Evolutionary conservation across 2,113 vertebrate species (phyloP).

Genomic region (Mustelus asterias): DNA sequence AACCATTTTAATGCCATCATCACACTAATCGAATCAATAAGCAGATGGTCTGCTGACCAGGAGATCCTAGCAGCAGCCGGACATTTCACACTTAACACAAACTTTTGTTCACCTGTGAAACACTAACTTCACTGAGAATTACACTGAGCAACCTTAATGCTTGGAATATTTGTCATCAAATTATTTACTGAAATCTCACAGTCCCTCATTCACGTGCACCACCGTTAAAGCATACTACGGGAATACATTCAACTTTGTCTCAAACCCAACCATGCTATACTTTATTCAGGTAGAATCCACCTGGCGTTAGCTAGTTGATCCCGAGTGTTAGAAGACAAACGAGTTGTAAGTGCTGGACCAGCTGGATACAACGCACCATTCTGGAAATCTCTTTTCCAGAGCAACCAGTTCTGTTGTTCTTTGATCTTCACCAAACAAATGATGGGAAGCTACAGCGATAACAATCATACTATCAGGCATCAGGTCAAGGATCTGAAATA

Average conservation of each 20-base stretch:
- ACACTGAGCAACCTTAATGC: background rate
- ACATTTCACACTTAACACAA: background rate
- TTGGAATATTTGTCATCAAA: background rate
- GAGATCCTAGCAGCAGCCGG: background rate
- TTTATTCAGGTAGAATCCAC: background rate
- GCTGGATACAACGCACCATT: slow-evolving; percentile 78
- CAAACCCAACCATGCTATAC: background rate
- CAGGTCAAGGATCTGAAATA: slow-evolving; percentile 54
- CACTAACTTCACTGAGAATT: background rate
- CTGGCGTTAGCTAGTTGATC: background rate
- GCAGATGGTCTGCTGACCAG: background rate
- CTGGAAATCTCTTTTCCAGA: slow-evolving; percentile 69
- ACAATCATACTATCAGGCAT: slow-evolving; percentile 67
- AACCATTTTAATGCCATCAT: background rate
- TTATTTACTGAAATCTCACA: background rate
- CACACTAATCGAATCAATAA: background rate
- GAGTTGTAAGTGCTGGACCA: slow-evolving; percentile 91
- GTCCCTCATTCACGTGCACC: background rate
- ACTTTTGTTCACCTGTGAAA: background rate
- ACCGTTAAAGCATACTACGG: background rate
- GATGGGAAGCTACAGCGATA: slow-evolving; percentile 78
- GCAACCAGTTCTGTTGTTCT: slow-evolving; percentile 63
- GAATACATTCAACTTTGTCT: background rate
- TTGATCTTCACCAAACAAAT: slow-evolving; percentile 77
- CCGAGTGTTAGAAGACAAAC: slow-evolving; percentile 59